Evolutionary conservation across 2,113 vertebrate genomes (phyloP).

Genomic region (Gorsachius goisagi): DNA sequence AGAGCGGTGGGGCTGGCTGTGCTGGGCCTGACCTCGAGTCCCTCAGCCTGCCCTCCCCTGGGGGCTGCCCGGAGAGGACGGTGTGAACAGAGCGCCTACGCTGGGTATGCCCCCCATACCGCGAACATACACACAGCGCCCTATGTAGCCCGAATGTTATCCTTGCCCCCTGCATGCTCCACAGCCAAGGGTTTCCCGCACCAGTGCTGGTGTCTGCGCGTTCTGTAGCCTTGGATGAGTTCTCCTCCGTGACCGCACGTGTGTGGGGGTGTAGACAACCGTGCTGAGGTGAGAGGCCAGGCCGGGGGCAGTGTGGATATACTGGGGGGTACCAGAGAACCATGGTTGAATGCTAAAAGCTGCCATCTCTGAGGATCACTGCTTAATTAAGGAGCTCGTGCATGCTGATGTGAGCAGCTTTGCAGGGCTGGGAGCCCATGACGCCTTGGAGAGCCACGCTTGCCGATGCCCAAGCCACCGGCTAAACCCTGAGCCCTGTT

Average conservation of each 20-base stretch:
- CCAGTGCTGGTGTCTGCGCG: neutral
- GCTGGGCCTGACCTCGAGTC: neutral
- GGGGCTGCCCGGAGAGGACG: neutral
- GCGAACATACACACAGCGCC: accelerated
- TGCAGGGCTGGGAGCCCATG: accelerated
- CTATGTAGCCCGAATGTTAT: neutral
- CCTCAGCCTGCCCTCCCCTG: accelerated
- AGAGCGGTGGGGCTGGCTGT: neutral
- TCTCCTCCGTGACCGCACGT: accelerated
- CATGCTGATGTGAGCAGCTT: accelerated
- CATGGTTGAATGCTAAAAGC: neutral
- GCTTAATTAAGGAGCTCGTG: neutral
- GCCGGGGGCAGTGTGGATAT: accelerated
- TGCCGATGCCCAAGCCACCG: neutral
- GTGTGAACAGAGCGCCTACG: neutral
- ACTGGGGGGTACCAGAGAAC: neutral
- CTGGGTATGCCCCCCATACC: neutral
- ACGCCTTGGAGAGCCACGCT: neutral
- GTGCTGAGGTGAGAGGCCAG: neutral
- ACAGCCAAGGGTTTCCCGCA: neutral
- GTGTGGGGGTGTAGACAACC: neutral
- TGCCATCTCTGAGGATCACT: accelerated
- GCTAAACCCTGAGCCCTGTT: accelerated
- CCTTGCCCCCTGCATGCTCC: neutral
- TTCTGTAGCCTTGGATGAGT: neutral